Evolutionary conservation across 2,113 vertebrate species (phyloP).

Genomic region (Sprattus sprattus): DNA sequence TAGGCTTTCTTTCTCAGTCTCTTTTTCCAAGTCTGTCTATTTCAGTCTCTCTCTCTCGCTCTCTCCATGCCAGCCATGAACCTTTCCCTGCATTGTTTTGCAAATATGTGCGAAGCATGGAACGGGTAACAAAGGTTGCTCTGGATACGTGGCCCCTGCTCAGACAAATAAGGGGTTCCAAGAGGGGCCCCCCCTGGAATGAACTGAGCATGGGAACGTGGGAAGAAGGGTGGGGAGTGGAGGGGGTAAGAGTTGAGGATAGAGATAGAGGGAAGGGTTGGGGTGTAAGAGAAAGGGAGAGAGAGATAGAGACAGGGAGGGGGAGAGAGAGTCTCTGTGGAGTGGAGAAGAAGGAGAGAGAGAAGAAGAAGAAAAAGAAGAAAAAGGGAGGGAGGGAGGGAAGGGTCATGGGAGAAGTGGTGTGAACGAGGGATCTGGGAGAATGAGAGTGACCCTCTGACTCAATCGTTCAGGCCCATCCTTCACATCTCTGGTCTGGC

Average conservation of each 20-base stretch:
- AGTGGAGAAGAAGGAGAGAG: no score
- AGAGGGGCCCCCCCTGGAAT: conserved; percentile 49
- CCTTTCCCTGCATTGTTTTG: conserved; percentile 49
- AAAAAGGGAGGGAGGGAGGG: neutral
- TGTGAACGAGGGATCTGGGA: neutral
- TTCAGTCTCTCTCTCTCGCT: neutral
- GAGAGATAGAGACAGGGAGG: conserved; percentile 10
- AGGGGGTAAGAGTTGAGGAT: neutral
- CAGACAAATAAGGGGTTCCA: conserved; percentile 39
- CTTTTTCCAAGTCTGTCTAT: neutral
- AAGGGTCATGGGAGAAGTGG: neutral
- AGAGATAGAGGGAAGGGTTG: neutral
- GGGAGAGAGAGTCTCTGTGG: no score
- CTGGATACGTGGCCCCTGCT: conserved; percentile 42
- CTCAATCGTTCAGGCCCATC: neutral
- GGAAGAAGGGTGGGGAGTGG: neutral
- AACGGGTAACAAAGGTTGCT: conserved; percentile 53
- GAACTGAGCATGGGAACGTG: conserved; percentile 53
- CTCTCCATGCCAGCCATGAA: neutral
- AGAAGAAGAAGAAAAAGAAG: conserved; percentile 12
- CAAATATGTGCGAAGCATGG: conserved; percentile 54
- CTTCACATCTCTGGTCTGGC: neutral
- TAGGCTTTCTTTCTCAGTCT: conserved; percentile 17
- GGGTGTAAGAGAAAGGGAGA: neutral
- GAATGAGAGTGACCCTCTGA: neutral